phyloP scores from a whole-genome alignment of 2,797 vertebrate genomes.

The Poecilia wingei region DNA sequence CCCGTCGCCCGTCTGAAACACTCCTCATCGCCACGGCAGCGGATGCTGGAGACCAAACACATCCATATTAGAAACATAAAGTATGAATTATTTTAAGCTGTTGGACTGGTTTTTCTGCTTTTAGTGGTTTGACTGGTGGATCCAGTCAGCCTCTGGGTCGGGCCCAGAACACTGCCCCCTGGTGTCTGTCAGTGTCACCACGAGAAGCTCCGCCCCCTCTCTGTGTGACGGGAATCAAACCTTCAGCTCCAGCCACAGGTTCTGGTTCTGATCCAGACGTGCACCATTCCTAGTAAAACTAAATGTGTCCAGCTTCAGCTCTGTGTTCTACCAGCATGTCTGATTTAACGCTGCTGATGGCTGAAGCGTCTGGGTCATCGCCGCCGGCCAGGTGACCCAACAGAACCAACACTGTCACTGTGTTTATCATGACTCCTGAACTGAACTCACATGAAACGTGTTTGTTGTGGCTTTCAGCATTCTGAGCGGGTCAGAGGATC shows the following conservation, averaged over 20 bases:
- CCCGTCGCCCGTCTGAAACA: conserved; percentile 64
- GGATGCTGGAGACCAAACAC: neutral
- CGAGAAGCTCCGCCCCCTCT: no score
- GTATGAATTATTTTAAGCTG: no score
- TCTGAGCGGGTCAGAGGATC: neutral
- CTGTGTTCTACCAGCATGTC: neutral
- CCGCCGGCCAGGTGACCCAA: neutral
- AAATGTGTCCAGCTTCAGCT: no score
- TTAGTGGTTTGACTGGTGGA: neutral
- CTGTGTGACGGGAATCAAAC: no score
- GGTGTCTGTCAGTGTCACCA: neutral
- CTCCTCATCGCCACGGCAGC: neutral
- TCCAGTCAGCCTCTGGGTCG: neutral
- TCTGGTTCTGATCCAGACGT: no score
- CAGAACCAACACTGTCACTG: neutral
- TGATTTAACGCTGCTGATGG: neutral
- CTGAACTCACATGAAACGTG: neutral
- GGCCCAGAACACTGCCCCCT: neutral
- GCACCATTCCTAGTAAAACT: no score
- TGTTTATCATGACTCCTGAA: no score
- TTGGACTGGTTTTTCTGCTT: neutral
- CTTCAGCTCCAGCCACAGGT: no score
- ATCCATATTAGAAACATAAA: neutral
- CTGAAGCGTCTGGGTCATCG: neutral
- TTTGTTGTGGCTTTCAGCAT: neutral